Conservation (phyloP, 2,113 vertebrate genomes). For the Galeopterus variegatus region DNA sequence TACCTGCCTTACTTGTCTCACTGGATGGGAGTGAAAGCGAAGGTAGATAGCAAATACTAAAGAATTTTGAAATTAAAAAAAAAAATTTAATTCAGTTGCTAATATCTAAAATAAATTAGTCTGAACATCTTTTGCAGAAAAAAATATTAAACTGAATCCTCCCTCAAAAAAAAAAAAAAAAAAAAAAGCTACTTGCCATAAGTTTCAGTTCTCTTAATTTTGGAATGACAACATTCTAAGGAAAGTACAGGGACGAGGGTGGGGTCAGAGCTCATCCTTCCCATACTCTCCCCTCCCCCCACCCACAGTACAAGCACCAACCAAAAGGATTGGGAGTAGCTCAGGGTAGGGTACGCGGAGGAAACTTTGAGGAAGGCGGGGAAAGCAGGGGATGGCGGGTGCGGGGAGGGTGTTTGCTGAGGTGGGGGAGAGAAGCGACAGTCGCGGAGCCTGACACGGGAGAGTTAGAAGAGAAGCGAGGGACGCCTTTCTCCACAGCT, state of each 20-base stretch:
- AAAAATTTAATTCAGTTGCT: neutral
- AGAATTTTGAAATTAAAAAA: neutral
- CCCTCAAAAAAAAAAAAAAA: neutral
- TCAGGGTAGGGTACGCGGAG: neutral
- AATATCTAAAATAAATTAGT: neutral
- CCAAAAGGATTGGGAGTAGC: neutral
- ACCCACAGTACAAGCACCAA: rapidly evolving
- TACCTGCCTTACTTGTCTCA: neutral
- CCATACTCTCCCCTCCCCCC: rapidly evolving
- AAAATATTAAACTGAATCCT: neutral
- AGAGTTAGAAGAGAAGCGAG: neutral
- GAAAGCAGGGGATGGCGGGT: neutral
- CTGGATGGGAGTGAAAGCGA: neutral
- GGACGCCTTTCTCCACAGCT: neutral
- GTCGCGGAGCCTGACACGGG: too few species aligned
- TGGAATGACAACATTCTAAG: neutral
- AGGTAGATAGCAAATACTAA: neutral
- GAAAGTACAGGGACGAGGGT: neutral
- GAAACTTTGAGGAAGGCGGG: neutral
- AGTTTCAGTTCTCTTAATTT: neutral
- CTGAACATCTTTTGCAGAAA: neutral
- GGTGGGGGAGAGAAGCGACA: neutral
- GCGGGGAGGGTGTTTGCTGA: neutral
- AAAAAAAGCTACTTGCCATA: neutral
- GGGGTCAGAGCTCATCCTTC: neutral